These are phyloP conservation scores for Polypterus bichir DNA, from an alignment of 2,113 vertebrate genomes.

Conservation along the genomic window DNA sequence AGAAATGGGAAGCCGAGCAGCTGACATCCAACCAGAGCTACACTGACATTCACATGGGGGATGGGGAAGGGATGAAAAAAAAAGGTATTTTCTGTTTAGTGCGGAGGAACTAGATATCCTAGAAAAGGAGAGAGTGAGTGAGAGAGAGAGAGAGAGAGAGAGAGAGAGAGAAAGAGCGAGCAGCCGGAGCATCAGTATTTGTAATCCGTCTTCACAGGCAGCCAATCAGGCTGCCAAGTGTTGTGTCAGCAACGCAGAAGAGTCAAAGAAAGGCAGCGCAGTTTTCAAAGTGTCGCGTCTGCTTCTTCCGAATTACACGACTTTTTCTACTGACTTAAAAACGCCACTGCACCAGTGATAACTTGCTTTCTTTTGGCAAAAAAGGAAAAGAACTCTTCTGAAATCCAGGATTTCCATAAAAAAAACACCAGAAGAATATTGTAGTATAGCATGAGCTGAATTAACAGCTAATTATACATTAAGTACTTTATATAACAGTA, in stretches of 20 bases:
- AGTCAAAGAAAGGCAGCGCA: slow-evolving; percentile 26
- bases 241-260: slow-evolving; percentile 39
- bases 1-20: no score
- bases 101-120: slow-evolving; percentile 29
- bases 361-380: no score
- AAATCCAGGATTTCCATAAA: no score
- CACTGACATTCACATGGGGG: neutral
- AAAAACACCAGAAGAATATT: no score
- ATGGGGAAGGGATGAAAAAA: slow-evolving; percentile 16
- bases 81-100: slow-evolving; percentile 32
- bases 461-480: no score
- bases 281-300: neutral
- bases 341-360: no score
- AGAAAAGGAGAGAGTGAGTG: slow-evolving; percentile 16
- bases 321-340: no score
- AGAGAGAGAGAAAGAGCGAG: slow-evolving; percentile 5
- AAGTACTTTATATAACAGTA: no score
- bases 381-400: no score
- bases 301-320: neutral
- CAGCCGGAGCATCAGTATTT: slow-evolving; percentile 48
- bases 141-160: neutral
- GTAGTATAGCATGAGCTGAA: no score
- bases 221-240: slow-evolving; percentile 55
- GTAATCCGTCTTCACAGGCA: slow-evolving; percentile 36
- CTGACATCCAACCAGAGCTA: neutral